Conservation (phyloP, 1,140 invertebrate species). For the Hycleus cichorii region DNA sequence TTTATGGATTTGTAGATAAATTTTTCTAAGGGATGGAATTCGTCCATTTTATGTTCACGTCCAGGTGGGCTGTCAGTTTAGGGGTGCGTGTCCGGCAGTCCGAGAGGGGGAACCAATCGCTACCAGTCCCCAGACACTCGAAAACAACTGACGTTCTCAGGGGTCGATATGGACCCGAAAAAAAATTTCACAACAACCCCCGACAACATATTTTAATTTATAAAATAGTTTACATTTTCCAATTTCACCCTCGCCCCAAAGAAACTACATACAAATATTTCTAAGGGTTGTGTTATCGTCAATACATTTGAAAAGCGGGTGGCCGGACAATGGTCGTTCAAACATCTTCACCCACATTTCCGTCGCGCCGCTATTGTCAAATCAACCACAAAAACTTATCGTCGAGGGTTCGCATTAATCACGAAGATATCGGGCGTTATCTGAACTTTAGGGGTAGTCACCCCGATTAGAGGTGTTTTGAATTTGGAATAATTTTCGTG, state of each 20-base stretch:
- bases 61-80: conserved; percentile 2
- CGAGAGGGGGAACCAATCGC: conserved; percentile 19
- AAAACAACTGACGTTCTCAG: conserved; percentile 12
- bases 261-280: too few species aligned
- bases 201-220: too few species aligned
- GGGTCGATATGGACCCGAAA: not conserved
- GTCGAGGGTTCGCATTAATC: conserved; percentile 11
- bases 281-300: conserved; percentile 2
- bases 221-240: too few species aligned
- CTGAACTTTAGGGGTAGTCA: too few species aligned
- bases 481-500: too few species aligned
- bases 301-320: not conserved
- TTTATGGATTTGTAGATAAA: too few species aligned
- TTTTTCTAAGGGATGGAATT: too few species aligned
- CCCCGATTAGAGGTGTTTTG: too few species aligned
- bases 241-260: too few species aligned
- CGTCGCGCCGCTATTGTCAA: conserved; percentile 6
- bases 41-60: conserved; percentile 15
- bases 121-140: conserved; percentile 9
- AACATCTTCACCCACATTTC: not conserved
- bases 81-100: conserved; percentile 18
- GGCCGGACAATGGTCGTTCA: conserved; percentile 13
- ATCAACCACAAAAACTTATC: conserved; percentile 15
- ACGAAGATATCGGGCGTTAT: not conserved
- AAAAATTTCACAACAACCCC: too few species aligned